Conservation (phyloP, 1,140 invertebrate species). For the Fopius arisanus region DNA sequence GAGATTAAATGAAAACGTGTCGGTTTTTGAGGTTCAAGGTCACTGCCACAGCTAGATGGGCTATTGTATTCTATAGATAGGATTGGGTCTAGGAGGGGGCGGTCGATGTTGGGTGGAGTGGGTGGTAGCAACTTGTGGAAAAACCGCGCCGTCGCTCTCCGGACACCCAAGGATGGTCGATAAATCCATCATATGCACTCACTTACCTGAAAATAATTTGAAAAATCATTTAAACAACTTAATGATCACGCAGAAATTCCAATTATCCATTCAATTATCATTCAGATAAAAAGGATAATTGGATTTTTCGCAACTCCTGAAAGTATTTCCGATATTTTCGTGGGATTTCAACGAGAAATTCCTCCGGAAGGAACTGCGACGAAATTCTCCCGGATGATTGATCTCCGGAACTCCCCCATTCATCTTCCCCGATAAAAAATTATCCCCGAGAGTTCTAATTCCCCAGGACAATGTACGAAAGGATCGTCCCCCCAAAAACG, state of each 20-base stretch:
- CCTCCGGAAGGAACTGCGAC: too few species aligned
- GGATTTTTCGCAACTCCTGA: too few species aligned
- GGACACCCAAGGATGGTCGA: constrained; percentile 18
- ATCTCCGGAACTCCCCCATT: too few species aligned
- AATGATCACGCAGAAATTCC: background rate
- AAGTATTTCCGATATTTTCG: too few species aligned
- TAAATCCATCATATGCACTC: constrained; percentile 36
- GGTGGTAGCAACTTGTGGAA: constrained; percentile 3
- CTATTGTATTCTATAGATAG: background rate
- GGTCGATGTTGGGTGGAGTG: background rate
- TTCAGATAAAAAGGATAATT: too few species aligned
- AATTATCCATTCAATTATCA: too few species aligned
- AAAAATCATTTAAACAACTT: background rate
- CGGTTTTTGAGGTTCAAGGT: constrained; percentile 10
- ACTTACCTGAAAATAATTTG: constrained; percentile 8
- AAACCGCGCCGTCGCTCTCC: constrained; percentile 20
- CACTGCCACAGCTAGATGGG: background rate
- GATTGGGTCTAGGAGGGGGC: background rate
- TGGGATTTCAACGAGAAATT: too few species aligned
- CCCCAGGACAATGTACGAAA: too few species aligned
- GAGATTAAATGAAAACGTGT: background rate
- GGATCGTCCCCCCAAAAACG: background rate
- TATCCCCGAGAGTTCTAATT: too few species aligned
- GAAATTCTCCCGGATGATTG: too few species aligned
- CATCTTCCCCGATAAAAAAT: too few species aligned